Conservation (phyloP, 1,140 invertebrate genomes). For the Odontomachus brunneus region DNA sequence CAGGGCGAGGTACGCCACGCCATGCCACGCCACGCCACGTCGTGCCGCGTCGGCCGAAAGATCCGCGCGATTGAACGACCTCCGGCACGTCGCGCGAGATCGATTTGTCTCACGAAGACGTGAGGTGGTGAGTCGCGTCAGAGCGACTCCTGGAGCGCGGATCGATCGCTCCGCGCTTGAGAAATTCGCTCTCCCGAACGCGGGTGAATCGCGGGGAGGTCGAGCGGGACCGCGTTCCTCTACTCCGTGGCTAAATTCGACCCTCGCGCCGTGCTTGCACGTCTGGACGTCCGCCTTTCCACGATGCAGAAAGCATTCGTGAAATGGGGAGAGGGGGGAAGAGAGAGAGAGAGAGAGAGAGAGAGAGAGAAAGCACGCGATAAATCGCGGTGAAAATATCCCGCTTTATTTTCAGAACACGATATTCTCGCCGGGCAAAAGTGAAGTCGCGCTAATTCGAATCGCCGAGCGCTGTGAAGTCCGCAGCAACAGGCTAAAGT, state of each 20-base stretch:
- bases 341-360: no score
- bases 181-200: conserved; percentile 66
- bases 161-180: conserved; percentile 61
- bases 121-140: neutral
- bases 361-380: no score
- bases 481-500: neutral
- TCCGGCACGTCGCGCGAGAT: conserved; percentile 19
- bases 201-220: conserved; percentile 3
- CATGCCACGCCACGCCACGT: neutral
- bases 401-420: neutral
- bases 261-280: no score
- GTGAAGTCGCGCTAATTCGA: neutral
- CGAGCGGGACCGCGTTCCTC: neutral
- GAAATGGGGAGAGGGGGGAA: neutral
- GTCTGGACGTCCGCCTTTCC: neutral
- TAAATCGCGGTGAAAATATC: neutral
- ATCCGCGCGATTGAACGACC: conserved; percentile 23
- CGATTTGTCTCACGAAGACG: conserved; percentile 60
- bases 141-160: neutral
- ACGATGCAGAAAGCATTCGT: neutral
- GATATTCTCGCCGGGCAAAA: neutral
- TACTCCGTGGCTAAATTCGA: conserved; percentile 39
- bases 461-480: neutral
- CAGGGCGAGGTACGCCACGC: neutral
- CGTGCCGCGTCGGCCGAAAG: conserved; percentile 5